Evolutionary conservation across 2,113 vertebrate genomes (phyloP).

Genomic region (Hipposideros armiger): DNA sequence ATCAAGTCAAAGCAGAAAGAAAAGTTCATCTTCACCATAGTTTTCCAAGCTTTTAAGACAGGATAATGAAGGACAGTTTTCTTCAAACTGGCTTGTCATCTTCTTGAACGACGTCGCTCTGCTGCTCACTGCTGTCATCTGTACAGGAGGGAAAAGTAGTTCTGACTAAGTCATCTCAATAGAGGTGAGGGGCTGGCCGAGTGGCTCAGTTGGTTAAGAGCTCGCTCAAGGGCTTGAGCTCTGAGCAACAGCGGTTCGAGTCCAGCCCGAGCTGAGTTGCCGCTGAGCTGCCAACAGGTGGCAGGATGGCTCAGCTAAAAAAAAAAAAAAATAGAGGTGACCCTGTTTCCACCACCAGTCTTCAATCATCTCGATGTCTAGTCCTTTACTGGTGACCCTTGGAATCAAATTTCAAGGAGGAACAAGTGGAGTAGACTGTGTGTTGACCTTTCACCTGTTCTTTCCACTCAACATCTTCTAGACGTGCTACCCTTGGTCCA

Average conservation of each 20-base stretch:
- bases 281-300: too few relatives aligned
- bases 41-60: not conserved
- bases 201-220: too few relatives aligned
- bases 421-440: not conserved
- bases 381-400: not conserved
- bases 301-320: too few relatives aligned
- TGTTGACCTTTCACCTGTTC: not conserved
- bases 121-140: conserved; percentile 74
- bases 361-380: not conserved
- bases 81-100: conserved; percentile 69
- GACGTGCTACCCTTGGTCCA: not conserved
- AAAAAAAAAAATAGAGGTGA: not conserved
- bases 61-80: not conserved
- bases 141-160: not conserved
- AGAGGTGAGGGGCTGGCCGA: not conserved
- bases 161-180: not conserved
- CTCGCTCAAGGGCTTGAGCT: too few relatives aligned
- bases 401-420: not conserved
- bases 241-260: too few relatives aligned
- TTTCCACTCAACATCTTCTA: not conserved
- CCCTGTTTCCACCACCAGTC: not conserved
- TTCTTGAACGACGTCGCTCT: not conserved
- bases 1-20: not conserved
- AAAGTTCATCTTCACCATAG: not conserved
- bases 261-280: too few relatives aligned